A percentile compares a stretch with the other conserved stretches of the same genome.
Conservation (phyloP, 2,888 invertebrate genomes). For the Aphelenchoides bicaudatus region DNA sequence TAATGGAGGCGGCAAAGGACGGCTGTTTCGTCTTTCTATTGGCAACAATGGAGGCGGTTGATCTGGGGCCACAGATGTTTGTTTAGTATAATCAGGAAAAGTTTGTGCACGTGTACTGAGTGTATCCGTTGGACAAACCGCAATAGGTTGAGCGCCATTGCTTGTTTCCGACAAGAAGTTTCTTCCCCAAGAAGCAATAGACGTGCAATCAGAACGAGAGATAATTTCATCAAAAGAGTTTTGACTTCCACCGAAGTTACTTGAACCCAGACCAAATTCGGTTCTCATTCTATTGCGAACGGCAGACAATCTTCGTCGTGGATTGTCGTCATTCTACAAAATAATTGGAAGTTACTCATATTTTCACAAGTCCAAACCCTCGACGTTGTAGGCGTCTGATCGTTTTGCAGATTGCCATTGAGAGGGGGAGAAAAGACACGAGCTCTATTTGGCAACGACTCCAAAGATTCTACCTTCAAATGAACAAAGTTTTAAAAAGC, state of each 20-base stretch:
- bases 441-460: neutral
- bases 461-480: constrained; percentile 5
- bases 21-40: neutral
- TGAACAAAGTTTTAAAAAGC: neutral
- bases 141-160: constrained; percentile 17
- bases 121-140: constrained; percentile 30
- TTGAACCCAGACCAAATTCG: constrained; percentile 25
- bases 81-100: constrained; percentile 1
- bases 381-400: neutral
- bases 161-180: constrained; percentile 29
- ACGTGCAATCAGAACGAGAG: constrained; percentile 32
- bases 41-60: constrained; percentile 23
- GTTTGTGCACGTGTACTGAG: constrained; percentile 28
- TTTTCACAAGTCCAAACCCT: neutral
- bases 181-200: constrained; percentile 36
- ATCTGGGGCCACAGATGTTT: constrained; percentile 18
- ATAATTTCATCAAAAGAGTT: constrained; percentile 27
- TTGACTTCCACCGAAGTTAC: constrained; percentile 16
- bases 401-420: neutral
- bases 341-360: neutral
- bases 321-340: constrained; percentile 2
- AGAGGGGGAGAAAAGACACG: constrained; percentile 9
- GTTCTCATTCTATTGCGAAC: constrained; percentile 29
- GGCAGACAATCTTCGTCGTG: constrained; percentile 29
- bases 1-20: constrained; percentile 32